These are phyloP conservation scores for Xylota segnis DNA, from an alignment of 2,888 invertebrate genomes.

Conservation along the genomic window DNA sequence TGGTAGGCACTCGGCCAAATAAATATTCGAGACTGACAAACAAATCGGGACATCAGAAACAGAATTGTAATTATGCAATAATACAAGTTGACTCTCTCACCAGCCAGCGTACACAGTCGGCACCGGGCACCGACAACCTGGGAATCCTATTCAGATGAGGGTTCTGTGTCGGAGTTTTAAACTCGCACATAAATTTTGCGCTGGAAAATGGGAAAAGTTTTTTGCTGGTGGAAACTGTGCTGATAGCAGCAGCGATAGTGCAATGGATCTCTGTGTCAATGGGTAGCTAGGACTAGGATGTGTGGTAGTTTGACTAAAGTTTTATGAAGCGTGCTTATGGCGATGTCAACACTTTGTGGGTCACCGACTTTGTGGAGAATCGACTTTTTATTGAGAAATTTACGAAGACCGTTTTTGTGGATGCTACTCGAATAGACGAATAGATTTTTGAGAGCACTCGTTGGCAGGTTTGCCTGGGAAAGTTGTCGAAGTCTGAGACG, in stretches of 20 bases:
- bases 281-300: background rate
- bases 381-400: too few relatives aligned
- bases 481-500: too few relatives aligned
- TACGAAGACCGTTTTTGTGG: too few relatives aligned
- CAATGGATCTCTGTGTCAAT: constrained; percentile 16
- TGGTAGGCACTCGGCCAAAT: constrained; percentile 20
- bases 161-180: constrained; percentile 5
- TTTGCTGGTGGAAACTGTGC: constrained; percentile 45
- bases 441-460: too few relatives aligned
- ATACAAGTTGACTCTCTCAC: background rate
- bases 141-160: constrained; percentile 38
- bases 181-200: constrained; percentile 64
- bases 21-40: constrained; percentile 41
- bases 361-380: background rate
- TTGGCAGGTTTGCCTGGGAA: too few relatives aligned
- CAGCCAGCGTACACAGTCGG: background rate
- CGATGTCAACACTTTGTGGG: background rate
- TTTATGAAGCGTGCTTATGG: background rate
- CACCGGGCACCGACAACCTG: constrained; percentile 23
- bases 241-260: constrained; percentile 29
- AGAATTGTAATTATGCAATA: constrained; percentile 58
- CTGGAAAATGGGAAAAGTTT: constrained; percentile 52
- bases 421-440: too few relatives aligned
- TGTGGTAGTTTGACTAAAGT: background rate
- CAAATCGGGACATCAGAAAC: constrained; percentile 56